phyloP scores from a whole-genome alignment of 2,888 invertebrate species.

The Scaptomyza flava region DNA sequence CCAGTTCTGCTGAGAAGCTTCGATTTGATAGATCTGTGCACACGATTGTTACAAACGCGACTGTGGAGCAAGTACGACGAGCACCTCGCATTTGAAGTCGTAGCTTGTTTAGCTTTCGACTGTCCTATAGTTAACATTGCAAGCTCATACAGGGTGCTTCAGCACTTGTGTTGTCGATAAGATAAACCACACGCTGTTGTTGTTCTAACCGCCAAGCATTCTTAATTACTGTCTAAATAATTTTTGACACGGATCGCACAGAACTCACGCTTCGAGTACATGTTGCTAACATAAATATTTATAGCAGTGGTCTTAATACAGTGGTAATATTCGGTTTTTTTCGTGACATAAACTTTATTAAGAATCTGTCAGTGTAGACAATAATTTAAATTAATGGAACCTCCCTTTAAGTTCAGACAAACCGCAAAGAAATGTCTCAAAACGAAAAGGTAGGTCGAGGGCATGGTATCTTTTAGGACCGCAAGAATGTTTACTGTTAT shows the following conservation, averaged over 20 bases:
- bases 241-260: conserved; percentile 25
- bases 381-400: too few relatives aligned
- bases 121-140: conserved; percentile 74
- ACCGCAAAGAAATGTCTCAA: too few relatives aligned
- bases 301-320: conserved; percentile 15
- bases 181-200: conserved; percentile 57
- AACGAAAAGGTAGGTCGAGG: too few relatives aligned
- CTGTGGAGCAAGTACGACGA: conserved; percentile 42
- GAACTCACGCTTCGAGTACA: conserved; percentile 39
- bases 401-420: too few relatives aligned
- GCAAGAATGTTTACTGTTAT: too few relatives aligned
- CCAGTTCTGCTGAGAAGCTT: not conserved
- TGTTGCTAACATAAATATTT: conserved; percentile 28
- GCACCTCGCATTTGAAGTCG: conserved; percentile 33
- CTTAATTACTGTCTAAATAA: conserved; percentile 40
- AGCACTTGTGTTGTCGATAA: conserved; percentile 48
- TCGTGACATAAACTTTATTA: too few relatives aligned
- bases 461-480: too few relatives aligned
- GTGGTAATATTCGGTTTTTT: conserved; percentile 8
- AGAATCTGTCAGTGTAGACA: too few relatives aligned
- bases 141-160: conserved; percentile 66
- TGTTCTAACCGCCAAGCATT: conserved; percentile 12
- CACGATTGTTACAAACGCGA: conserved; percentile 60
- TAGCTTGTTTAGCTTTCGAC: conserved; percentile 27
- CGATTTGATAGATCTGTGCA: conserved; percentile 43